phyloP scores from a whole-genome alignment of 2,797 vertebrate species.

The Cynodonichthys magdalenae region DNA sequence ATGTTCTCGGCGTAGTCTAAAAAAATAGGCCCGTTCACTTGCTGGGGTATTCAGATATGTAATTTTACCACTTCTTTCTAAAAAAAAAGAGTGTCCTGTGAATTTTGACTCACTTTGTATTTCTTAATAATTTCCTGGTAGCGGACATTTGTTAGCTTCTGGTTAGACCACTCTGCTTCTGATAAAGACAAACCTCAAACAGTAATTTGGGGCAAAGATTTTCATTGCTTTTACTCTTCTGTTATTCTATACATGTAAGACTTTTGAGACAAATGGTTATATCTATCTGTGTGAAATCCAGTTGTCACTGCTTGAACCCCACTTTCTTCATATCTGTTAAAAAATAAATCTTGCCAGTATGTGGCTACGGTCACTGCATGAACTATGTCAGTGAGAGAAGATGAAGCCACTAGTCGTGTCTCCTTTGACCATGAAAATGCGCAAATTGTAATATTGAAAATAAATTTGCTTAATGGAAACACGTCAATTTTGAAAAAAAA shows the following conservation, averaged over 20 bases:
- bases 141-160: background rate
- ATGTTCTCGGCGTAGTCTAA: too few relatives aligned
- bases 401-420: slow-evolving; percentile 35
- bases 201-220: background rate
- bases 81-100: too few relatives aligned
- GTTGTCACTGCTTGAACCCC: slow-evolving; percentile 15
- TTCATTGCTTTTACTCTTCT: background rate
- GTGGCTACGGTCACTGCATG: slow-evolving; percentile 25
- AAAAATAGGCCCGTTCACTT: too few relatives aligned
- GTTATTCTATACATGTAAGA: background rate
- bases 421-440: too few relatives aligned
- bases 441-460: too few relatives aligned
- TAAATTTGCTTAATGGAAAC: too few relatives aligned
- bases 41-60: too few relatives aligned
- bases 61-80: too few relatives aligned
- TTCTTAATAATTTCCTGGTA: background rate
- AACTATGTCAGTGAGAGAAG: background rate
- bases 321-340: slow-evolving; percentile 46
- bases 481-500: too few relatives aligned
- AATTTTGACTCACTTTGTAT: background rate
- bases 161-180: too few relatives aligned
- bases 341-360: slow-evolving; percentile 42
- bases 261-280: background rate
- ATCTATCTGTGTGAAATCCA: slow-evolving; percentile 6
- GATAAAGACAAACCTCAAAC: too few relatives aligned